Evolutionary conservation across 2,113 vertebrate genomes (phyloP), one percentile per base, ranked within the genome.

Genomic region (Paedocypris sp.): DNA sequence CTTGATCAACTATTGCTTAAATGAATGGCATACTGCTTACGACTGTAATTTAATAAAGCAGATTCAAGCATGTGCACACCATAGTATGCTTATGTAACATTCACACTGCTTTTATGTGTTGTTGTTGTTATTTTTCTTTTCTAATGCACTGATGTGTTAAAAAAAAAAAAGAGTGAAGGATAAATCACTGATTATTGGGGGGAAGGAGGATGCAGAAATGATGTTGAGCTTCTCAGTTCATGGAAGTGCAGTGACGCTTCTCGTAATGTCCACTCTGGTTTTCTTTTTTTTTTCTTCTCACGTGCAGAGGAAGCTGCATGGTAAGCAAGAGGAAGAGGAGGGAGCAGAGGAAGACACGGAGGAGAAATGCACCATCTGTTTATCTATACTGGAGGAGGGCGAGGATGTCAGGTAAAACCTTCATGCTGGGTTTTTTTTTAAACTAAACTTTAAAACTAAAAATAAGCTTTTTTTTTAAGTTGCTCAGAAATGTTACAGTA

Each of bases 351-450:
- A 98, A 82, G 94, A 98, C 74, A 98, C 93, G 2, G 94, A 98
- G 81, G 95, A 99, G 80, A 98, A 99, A 70, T 99, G 95, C 81
- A 99, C 95, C 78, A 99, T 99, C 81, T 99, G 95, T 82, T 85
- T 99, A 77, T 99, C 94, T 69, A 91, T 97, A 83, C 79, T 99
- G 85, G 95, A 99, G 82, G 94, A 99, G 83, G 95, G 94, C 72
- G 94, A 99, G 90, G 95, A 99, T 69, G 95, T 99, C 85, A 93
- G 95, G 95, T 98, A 89, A 87, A 67, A 2, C 4, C 12, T 18
- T n/a, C 2, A 9, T 5, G 4, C 1, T n/a, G n/a, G n/a, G n/a
- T n/a, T n/a, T n/a, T n/a, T n/a, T n/a, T n/a, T n/a, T n/a, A n/a
- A n/a, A n/a, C n/a, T n/a, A n/a, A n/a, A n/a, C n/a, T n/a, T n/a